A percentile compares a stretch with the other conserved stretches of the same genome.
Conservation (phyloP, 2,113 vertebrate genomes). For the Triplophysa siluroides region DNA sequence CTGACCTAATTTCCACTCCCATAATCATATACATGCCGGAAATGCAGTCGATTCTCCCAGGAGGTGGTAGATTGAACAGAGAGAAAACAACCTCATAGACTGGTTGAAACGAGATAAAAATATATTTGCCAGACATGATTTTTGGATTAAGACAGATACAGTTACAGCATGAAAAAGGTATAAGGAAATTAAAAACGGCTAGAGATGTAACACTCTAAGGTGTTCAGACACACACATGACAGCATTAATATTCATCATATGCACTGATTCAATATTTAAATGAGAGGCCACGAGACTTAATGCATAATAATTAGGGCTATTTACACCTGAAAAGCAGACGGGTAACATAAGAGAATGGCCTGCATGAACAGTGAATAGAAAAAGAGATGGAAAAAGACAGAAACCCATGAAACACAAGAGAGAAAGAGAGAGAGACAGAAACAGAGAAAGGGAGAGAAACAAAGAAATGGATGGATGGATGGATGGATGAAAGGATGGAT, state of each 20-base stretch:
- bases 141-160: neutral
- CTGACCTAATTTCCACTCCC: slow-evolving; percentile 55
- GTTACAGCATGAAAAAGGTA: neutral
- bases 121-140: neutral
- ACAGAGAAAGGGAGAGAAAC: neutral
- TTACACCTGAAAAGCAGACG: slow-evolving; percentile 18
- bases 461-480: too few relatives aligned
- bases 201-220: neutral
- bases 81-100: slow-evolving; percentile 19
- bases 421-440: neutral
- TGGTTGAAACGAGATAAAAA: neutral
- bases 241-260: slow-evolving; percentile 20
- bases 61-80: slow-evolving; percentile 36
- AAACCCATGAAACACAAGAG: neutral
- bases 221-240: neutral
- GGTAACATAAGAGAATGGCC: neutral
- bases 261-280: slow-evolving; percentile 13
- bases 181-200: neutral
- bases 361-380: neutral
- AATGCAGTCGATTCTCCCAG: slow-evolving; percentile 42
- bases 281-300: neutral
- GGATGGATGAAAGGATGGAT: neutral
- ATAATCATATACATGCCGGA: slow-evolving; percentile 48
- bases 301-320: slow-evolving; percentile 27
- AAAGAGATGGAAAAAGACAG: neutral